A percentile compares a stretch with the other conserved stretches of the same genome.
Evolutionary conservation across 2,888 invertebrate species (phyloP).

Genomic region (Nephrotoma appendiculata): DNA sequence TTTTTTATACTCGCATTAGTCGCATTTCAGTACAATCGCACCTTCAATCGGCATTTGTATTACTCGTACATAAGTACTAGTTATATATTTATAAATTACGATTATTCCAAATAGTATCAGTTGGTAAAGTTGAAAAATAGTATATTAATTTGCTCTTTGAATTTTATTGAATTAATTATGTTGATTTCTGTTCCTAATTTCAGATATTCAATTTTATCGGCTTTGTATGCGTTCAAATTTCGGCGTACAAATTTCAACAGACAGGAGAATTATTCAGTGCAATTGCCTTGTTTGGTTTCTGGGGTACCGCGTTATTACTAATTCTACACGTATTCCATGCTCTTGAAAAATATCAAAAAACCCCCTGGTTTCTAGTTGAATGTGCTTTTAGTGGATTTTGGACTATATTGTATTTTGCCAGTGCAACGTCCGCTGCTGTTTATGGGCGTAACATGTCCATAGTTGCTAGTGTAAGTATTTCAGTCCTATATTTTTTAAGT

Average conservation of each 20-base stretch:
- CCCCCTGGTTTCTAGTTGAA: conserved; percentile 79
- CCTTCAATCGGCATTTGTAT: too few relatives aligned
- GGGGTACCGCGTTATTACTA: conserved; percentile 70
- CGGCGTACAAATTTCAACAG: conserved; percentile 35
- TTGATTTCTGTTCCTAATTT: conserved; percentile 20
- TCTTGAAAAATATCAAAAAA: conserved; percentile 66
- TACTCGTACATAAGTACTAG: too few relatives aligned
- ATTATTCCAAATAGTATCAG: too few relatives aligned
- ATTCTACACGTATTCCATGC: conserved; percentile 73
- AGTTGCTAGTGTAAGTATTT: conserved; percentile 54
- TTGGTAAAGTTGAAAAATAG: too few relatives aligned
- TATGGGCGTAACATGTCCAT: conserved; percentile 42
- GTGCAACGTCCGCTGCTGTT: conserved; percentile 52
- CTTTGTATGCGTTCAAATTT: conserved; percentile 64
- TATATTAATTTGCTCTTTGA: too few relatives aligned
- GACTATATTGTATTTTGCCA: conserved; percentile 61
- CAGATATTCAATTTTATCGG: conserved; percentile 57
- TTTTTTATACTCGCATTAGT: too few relatives aligned
- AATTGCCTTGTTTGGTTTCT: conserved; percentile 71
- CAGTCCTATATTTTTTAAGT: not conserved
- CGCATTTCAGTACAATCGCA: too few relatives aligned
- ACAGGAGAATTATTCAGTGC: conserved; percentile 61
- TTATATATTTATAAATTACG: too few relatives aligned
- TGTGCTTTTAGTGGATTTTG: conserved; percentile 58
- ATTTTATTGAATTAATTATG: too few relatives aligned